phyloP scores from a whole-genome alignment of 1,140 invertebrate genomes.

The Magallana gigas region DNA sequence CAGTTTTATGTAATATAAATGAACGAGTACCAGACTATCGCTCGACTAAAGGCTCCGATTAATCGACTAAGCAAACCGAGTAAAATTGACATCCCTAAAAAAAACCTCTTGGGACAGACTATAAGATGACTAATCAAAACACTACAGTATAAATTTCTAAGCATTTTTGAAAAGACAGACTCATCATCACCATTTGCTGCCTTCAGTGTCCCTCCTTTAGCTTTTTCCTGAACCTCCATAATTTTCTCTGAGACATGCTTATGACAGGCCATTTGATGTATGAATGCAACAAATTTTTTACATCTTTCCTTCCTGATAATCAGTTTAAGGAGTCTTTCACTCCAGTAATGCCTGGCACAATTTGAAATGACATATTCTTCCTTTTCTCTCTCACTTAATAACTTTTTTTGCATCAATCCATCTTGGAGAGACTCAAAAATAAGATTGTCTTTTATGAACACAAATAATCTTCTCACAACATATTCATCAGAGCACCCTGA shows the following conservation, averaged over 20 bases:
- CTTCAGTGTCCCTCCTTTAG: too few relatives aligned
- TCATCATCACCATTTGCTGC: too few relatives aligned
- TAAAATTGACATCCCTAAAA: too few relatives aligned
- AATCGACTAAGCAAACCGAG: too few relatives aligned
- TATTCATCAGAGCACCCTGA: background rate
- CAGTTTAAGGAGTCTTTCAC: background rate
- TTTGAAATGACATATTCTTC: background rate
- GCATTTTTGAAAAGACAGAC: background rate
- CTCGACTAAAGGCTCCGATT: too few relatives aligned
- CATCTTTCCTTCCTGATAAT: conserved; percentile 1
- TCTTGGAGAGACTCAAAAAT: background rate
- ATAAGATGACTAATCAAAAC: background rate
- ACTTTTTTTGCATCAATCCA: background rate
- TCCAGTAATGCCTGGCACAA: background rate
- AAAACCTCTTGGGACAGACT: background rate
- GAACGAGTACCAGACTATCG: too few relatives aligned
- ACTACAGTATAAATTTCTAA: background rate
- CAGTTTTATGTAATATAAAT: too few relatives aligned
- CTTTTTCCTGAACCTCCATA: background rate
- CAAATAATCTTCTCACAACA: background rate
- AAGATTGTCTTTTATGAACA: conserved; percentile 1
- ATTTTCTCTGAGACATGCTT: background rate
- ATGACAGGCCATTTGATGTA: background rate
- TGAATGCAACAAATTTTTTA: background rate
- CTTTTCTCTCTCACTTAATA: background rate